These are phyloP conservation scores for Oligia latruncula DNA, from an alignment of 2,888 invertebrate genomes.

Conservation along the genomic window DNA sequence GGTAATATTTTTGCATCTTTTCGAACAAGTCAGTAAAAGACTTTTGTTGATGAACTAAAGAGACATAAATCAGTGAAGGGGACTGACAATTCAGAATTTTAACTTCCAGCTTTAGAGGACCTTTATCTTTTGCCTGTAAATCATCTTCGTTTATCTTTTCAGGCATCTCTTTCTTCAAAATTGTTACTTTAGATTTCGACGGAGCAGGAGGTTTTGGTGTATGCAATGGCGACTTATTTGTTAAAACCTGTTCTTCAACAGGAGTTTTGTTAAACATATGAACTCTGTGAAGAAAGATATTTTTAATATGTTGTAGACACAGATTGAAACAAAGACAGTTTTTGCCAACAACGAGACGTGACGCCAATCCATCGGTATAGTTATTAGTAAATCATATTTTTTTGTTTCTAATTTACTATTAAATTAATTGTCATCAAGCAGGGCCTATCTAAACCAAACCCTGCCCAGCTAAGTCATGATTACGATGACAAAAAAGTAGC, in stretches of 20 bases:
- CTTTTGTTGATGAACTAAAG: slow-evolving; percentile 84
- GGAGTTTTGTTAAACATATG: slow-evolving; percentile 78
- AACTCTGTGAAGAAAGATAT: slow-evolving; percentile 71
- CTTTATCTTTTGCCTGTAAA: slow-evolving; percentile 84
- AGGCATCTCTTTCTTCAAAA: slow-evolving; percentile 68
- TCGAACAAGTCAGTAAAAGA: slow-evolving; percentile 85
- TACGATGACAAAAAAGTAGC: not conserved
- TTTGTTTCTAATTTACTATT: not conserved
- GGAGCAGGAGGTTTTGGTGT: slow-evolving; percentile 61
- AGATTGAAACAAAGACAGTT: not conserved
- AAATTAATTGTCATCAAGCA: not conserved
- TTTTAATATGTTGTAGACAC: not conserved
- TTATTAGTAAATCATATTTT: not conserved
- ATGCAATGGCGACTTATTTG: slow-evolving; percentile 74
- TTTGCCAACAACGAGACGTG: not conserved
- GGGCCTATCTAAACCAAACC: not conserved
- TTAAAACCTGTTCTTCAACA: slow-evolving; percentile 74
- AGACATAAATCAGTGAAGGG: slow-evolving; percentile 91
- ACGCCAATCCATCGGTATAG: not conserved
- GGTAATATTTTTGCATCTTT: slow-evolving; percentile 90
- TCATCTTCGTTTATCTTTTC: slow-evolving; percentile 69
- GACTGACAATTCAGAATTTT: slow-evolving; percentile 87
- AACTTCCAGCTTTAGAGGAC: slow-evolving; percentile 87
- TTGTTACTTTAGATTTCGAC: slow-evolving; percentile 66
- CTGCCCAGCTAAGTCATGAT: not conserved